Evolutionary conservation across 2,113 vertebrate genomes (phyloP).

Genomic region (Melanostigma gelatinosum): DNA sequence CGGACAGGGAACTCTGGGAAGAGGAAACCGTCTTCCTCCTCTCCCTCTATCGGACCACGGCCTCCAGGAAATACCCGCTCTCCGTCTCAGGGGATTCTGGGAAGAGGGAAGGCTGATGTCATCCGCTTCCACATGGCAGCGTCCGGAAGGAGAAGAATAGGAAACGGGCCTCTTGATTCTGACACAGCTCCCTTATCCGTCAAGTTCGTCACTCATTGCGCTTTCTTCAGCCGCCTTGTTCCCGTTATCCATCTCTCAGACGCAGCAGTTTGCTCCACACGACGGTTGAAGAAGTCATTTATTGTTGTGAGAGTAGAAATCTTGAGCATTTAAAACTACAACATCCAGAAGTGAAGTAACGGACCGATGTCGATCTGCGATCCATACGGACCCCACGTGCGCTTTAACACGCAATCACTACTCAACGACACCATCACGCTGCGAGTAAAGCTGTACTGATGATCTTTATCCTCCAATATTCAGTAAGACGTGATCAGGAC

Average conservation of each 20-base stretch:
- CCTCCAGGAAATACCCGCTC: conserved; percentile 44
- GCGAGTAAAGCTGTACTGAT: not conserved
- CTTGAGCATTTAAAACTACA: not conserved
- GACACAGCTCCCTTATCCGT: conserved; percentile 37
- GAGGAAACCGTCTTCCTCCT: conserved; percentile 41
- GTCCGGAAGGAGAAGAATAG: conserved; percentile 31
- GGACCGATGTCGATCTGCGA: too few species aligned
- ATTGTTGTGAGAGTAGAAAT: too few species aligned
- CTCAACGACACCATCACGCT: too few species aligned
- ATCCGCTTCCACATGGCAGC: conserved; percentile 51
- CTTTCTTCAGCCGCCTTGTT: not conserved
- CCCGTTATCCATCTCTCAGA: not conserved
- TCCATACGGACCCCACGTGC: too few species aligned
- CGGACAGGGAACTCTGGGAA: conserved; percentile 39
- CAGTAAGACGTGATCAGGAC: too few species aligned
- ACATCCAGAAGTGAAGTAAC: not conserved
- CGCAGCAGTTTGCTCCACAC: not conserved
- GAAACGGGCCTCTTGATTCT: conserved; percentile 44
- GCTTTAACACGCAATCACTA: too few species aligned
- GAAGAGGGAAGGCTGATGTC: conserved; percentile 71
- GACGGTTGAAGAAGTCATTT: not conserved
- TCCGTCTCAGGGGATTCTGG: conserved; percentile 51
- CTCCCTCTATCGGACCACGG: conserved; percentile 27
- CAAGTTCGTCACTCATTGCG: conserved; percentile 3
- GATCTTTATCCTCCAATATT: not conserved